Evolutionary conservation across 2,113 vertebrate genomes (phyloP), one percentile per base, ranked within the genome.

Genomic region (Channa maculata): DNA sequence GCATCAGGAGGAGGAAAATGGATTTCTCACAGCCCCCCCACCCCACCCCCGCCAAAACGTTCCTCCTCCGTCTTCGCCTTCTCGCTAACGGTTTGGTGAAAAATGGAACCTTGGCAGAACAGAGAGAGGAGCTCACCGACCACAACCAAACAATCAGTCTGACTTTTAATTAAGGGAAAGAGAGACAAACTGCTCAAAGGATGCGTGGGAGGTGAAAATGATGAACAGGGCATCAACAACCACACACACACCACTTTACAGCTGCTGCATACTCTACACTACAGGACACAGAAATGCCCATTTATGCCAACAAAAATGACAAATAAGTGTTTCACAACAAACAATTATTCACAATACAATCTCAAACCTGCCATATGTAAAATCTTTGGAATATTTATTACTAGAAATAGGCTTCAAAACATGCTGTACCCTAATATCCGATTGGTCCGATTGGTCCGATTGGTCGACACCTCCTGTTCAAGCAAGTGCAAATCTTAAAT

Each of bases 121-220:
- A 41, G n/a, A 61, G 61, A 69, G 43, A 6, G 12, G 4, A 58
- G 62, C 45, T 51, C 43, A 8, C 3, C 3, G 55, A 8, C 55
- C 49, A 69, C 78, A 84, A 71, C 74, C 75, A 79, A 78, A 82
- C 70, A 71, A 61, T 65, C 65, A 72, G 53, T 65, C 59, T 54
- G 48, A 58, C 41, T 74, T 74, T 72, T 82, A 82, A 89, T 84
- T 62, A 84, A 68, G 69, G 52, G 24, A 41, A 65, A 57, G 38
- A 66, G 44, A 58, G 54, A 61, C 15, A 49, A 36, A 51, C 12
- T n/a, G 44, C 36, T 71, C 38, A 44, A 33, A 13, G 44, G 46
- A 45, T 36, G 34, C 2, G 43, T 54, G 6, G 39, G 12, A 71
- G 53, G 14, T 58, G 24, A 6, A 59, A 65, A 15, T 74, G 53